Evolutionary conservation across 2,113 vertebrate species (phyloP), one percentile per base, ranked within the genome.

Genomic region (Promerops cafer): DNA sequence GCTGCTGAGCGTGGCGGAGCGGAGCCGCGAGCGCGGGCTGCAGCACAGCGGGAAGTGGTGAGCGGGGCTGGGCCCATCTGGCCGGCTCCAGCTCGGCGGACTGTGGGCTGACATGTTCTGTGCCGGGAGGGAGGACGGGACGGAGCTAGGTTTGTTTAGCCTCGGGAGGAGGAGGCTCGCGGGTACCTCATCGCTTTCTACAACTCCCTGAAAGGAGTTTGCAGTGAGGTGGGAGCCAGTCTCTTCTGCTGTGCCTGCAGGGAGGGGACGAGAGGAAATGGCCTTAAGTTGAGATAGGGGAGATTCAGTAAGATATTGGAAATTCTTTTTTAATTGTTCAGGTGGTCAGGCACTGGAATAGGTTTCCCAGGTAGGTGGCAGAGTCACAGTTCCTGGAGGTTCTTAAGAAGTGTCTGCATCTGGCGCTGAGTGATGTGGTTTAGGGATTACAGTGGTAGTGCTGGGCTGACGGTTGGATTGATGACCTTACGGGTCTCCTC

Each of bases 11-110:
- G 98, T 99, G 18, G 98, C 98, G 63, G 98, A 98, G 50, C 98
- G 99, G 31, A 99, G 99, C 75, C 99, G 98, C 47, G 99, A 99
- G 95, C 98, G 99, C 45, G 99, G 99, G 31, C 97, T 99, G 45
- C 97, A 99, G 83, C 99, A 99, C 89, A 99, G 99, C 74, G 98
- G 98, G n/a, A 99, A 99, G 95, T 99, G 99, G 99, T 99, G 97
- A 98, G 97, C 11, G 61, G 23, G 37, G 35, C 44, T 10, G 30
- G 24, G 30, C 60, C 5, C 30, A 9, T 30, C 14, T 15, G 33
- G 23, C 16, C 3, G 33, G n/a, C 16, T 16, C 20, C 5, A 27
- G 45, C 14, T 42, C 35, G 8, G 44, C 12, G 12, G 16, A 33
- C 7, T 3, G 2, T 0, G 13, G 9, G 13, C 16, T 69, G 3